phyloP scores from a whole-genome alignment of 2,888 invertebrate genomes.

The Archaeoteleia sp. region DNA sequence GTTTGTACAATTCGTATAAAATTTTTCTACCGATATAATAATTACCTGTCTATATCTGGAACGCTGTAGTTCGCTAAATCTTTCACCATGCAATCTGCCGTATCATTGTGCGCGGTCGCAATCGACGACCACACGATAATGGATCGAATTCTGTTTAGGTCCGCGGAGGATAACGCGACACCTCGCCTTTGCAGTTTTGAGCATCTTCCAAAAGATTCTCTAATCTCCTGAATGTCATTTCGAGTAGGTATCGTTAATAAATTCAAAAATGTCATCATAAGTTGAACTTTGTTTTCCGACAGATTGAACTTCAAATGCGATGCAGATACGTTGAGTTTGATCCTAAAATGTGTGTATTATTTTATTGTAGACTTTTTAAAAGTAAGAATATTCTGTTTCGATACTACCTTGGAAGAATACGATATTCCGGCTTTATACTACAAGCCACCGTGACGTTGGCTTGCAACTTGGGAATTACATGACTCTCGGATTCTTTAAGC shows the following conservation, averaged over 20 bases:
- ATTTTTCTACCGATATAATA: conserved; percentile 16
- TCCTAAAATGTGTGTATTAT: conserved; percentile 74
- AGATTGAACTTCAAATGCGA: conserved; percentile 84
- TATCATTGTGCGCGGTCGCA: conserved; percentile 54
- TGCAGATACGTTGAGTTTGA: conserved; percentile 84
- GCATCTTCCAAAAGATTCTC: conserved; percentile 43
- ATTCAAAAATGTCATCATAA: conserved; percentile 80
- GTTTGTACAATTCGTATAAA: no score
- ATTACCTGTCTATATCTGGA: conserved; percentile 64
- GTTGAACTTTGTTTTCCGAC: conserved; percentile 82
- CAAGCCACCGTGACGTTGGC: conserved; percentile 83
- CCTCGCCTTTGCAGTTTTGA: conserved; percentile 28
- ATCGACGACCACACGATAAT: conserved; percentile 64
- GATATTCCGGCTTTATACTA: conserved; percentile 84
- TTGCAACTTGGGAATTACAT: conserved; percentile 83
- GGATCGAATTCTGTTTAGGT: conserved; percentile 39
- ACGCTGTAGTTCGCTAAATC: conserved; percentile 58
- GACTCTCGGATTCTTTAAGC: conserved; percentile 83
- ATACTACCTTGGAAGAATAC: conserved; percentile 80
- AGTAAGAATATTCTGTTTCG: not conserved
- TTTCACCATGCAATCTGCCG: conserved; percentile 55
- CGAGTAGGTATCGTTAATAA: conserved; percentile 74
- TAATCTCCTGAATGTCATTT: conserved; percentile 58
- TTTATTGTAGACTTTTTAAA: not conserved
- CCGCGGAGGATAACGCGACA: conserved; percentile 21